phyloP scores from a whole-genome alignment of 2,888 invertebrate genomes.

The Heteropelma amictum region DNA sequence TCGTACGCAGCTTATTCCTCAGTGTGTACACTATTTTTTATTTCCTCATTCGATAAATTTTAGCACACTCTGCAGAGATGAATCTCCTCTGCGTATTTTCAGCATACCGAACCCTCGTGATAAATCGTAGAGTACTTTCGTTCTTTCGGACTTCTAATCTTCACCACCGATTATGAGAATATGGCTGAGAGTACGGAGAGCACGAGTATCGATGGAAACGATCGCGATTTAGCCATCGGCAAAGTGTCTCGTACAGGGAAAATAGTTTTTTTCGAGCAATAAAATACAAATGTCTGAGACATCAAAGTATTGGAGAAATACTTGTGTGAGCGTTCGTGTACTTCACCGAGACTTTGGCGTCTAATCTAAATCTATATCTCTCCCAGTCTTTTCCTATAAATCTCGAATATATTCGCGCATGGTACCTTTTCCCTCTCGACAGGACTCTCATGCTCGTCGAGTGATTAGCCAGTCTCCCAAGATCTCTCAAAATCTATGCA shows the following conservation, averaged over 20 bases:
- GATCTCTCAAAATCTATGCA: slow-evolving; percentile 19
- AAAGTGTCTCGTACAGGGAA: slow-evolving; percentile 30
- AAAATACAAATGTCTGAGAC: no score
- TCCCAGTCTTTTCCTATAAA: neutral
- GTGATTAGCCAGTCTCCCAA: slow-evolving; percentile 50
- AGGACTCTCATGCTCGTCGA: slow-evolving; percentile 12
- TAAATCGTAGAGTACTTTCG: slow-evolving; percentile 16
- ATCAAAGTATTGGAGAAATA: no score
- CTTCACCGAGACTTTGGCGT: slow-evolving; percentile 18
- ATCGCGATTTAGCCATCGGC: slow-evolving; percentile 51
- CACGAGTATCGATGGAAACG: slow-evolving; percentile 49
- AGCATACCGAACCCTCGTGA: neutral
- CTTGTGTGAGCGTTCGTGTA: neutral
- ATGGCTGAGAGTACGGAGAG: slow-evolving; percentile 29
- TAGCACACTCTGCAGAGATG: no score
- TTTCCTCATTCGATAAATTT: no score
- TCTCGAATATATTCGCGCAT: slow-evolving; percentile 24
- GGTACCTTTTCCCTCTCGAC: slow-evolving; percentile 29
- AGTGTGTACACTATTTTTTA: no score
- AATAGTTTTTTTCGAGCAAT: neutral
- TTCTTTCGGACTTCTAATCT: slow-evolving; percentile 36
- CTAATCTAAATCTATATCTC: slow-evolving; percentile 38
- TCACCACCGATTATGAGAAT: slow-evolving; percentile 49
- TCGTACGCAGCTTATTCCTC: no score
- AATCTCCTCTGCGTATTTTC: no score